Evolutionary conservation across 2,797 vertebrate genomes (phyloP).

Genomic region (Pipistrellus nathusii): DNA sequence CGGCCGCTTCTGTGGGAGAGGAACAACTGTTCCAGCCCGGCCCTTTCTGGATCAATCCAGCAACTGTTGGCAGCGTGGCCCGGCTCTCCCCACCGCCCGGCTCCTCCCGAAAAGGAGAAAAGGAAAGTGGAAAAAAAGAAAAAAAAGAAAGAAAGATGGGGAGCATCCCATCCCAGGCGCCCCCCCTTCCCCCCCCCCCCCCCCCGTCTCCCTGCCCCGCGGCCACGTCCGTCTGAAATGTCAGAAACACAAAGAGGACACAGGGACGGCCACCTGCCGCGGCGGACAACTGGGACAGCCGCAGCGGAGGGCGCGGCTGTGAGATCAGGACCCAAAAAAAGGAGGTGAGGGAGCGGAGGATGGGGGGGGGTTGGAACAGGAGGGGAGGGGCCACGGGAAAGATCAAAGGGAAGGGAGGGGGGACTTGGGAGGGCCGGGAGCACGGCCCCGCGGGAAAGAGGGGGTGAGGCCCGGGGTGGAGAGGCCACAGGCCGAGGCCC

Average conservation of each 20-base stretch:
- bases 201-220: conserved; percentile 73
- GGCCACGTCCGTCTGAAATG: conserved; percentile 92
- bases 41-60: conserved; percentile 85
- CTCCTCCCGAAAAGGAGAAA: conserved; percentile 90
- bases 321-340: conserved; percentile 89
- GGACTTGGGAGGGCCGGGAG: conserved; percentile 67
- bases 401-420: conserved; percentile 77
- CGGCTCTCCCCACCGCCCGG: conserved; percentile 76
- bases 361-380: neutral
- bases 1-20: conserved; percentile 89
- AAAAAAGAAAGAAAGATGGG: neutral
- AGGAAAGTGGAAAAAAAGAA: conserved; percentile 49
- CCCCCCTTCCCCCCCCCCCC: neutral
- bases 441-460: neutral
- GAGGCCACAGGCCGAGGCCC: neutral
- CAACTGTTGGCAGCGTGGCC: conserved; percentile 88
- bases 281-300: conserved; percentile 93
- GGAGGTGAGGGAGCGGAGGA: conserved; percentile 79
- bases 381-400: neutral
- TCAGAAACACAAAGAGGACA: conserved; percentile 88
- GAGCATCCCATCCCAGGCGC: conserved; percentile 50
- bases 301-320: conserved; percentile 85
- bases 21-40: conserved; percentile 92
- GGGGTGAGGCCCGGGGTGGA: neutral
- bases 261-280: conserved; percentile 94